Base-by-base conservation (phyloP, 2,113 vertebrate genomes). In the Grus americana region DNA sequence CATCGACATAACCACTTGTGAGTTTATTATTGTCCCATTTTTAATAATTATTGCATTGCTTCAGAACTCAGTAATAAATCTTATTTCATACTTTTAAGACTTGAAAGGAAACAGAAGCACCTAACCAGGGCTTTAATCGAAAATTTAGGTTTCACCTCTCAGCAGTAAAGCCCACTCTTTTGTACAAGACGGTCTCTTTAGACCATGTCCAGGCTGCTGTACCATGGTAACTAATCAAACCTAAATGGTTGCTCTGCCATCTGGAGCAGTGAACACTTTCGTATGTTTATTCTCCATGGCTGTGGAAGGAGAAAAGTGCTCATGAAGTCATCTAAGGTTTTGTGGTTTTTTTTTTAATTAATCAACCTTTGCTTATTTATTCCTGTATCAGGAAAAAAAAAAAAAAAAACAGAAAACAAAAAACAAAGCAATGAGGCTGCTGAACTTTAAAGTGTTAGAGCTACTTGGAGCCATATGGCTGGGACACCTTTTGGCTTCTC, bases 201-300 rank as follows among this genome's bases (percentile, higher is more conserved):
- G 65, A 13, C 15, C 2, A 0, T 55, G 11, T 55, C 40, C 24
- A 57, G 40, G 26, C 40, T 81, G 15, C 32, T 0, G 1, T 40
- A 54, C 21, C 14, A 13, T 9, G 30, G 50, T 36, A 18, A 16
- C 36, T 57, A 52, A 65, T 23, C 73, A 85, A 88, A 54, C 4
- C 4, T 26, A 49, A 58, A 36, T 36, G 29, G 15, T 18, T 71
- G 11, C 20, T 85, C 14, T 93, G 47, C 23, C 4, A 1, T 17
- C 22, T 63, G 38, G 27, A 75, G 9, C 10, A 21, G 6, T 12
- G 6, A 38, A 47, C 6, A 50, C 21, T 42, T 29, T 34, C 17
- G 12, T 34, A 4, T 29, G 40, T 13, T 34, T 61, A 13, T 34
- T 59, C 15, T 49, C 11, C 15, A 8, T 15, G 23, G 11, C 5